phyloP scores from a whole-genome alignment of 2,888 invertebrate genomes.

The Tachystola acroxantha region DNA sequence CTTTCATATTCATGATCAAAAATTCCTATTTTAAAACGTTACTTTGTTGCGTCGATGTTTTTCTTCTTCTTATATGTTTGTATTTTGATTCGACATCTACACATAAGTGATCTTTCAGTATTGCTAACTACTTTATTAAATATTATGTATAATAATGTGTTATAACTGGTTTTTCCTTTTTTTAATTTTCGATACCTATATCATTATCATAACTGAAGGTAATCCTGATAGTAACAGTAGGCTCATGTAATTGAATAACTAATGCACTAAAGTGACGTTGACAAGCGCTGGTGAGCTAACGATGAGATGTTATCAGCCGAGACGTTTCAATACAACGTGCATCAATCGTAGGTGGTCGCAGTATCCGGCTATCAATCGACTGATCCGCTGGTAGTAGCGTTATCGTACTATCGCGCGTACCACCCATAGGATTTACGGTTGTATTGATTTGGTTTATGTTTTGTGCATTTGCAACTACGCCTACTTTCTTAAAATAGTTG shows the following conservation, averaged over 20 bases:
- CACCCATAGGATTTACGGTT: conserved; percentile 19
- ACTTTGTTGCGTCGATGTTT: no score
- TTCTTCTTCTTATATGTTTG: conserved; percentile 37
- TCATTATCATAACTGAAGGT: no score
- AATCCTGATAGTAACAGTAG: conserved; percentile 52
- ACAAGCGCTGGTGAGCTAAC: conserved; percentile 53
- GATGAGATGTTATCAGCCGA: conserved; percentile 65
- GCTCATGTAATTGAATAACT: conserved; percentile 71
- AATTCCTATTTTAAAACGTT: no score
- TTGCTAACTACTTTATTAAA: no score
- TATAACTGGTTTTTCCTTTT: no score
- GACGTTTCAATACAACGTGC: conserved; percentile 74
- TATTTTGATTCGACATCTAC: no score
- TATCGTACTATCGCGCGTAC: conserved; percentile 40
- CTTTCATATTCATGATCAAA: conserved; percentile 7
- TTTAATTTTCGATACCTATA: no score
- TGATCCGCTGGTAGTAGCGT: conserved; percentile 22
- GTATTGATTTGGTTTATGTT: no score
- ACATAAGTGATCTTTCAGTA: no score
- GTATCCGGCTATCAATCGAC: conserved; percentile 41
- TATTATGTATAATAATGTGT: no score
- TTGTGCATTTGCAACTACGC: no score
- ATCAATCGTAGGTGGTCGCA: conserved; percentile 39
- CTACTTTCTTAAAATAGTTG: no score
- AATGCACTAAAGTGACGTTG: conserved; percentile 46